These are phyloP conservation scores for Nephila pilipes DNA, from an alignment of 1,140 invertebrate species.

Conservation along the genomic window DNA sequence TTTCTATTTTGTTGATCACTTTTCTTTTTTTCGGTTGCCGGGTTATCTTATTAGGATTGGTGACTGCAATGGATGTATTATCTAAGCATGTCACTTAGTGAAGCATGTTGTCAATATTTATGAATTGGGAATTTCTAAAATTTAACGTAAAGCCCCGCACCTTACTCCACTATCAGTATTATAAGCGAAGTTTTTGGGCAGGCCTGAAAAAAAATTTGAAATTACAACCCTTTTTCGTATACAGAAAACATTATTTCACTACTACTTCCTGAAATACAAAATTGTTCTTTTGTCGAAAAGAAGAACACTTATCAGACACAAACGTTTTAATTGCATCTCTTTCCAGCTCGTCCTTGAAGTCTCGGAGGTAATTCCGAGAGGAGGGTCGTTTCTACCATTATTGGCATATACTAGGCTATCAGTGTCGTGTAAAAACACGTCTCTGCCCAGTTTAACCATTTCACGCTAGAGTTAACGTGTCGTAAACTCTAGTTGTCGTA, in stretches of 20 bases:
- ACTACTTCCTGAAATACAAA: background rate
- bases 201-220: background rate
- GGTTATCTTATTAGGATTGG: background rate
- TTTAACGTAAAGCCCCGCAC: background rate
- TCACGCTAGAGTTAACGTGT: background rate
- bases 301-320: too few species aligned
- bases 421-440: background rate
- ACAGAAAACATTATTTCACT: background rate
- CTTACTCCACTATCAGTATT: background rate
- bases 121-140: background rate
- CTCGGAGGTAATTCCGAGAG: background rate
- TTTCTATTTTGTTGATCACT: background rate
- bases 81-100: background rate
- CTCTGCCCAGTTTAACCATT: conserved; percentile 11
- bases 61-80: background rate
- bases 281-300: background rate
- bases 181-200: background rate
- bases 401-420: background rate
- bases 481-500: background rate
- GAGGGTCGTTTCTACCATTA: background rate
- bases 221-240: too few species aligned
- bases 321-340: background rate
- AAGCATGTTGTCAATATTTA: too few species aligned
- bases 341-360: background rate
- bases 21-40: background rate